Conservation (phyloP, 2,797 vertebrate genomes). For the Glyptemys insculpta region DNA sequence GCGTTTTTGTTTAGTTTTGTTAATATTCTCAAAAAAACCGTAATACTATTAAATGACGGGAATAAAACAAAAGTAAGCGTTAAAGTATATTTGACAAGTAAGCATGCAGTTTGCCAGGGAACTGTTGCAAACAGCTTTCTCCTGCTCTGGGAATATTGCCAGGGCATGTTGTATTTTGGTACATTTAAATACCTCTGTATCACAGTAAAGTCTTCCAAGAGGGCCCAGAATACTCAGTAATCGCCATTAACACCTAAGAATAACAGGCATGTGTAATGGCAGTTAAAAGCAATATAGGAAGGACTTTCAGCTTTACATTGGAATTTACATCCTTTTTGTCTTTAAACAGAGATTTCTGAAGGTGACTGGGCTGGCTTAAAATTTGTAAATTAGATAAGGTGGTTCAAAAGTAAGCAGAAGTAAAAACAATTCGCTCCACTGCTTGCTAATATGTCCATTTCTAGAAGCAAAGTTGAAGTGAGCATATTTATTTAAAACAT, state of each 20-base stretch:
- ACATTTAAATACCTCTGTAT: background rate
- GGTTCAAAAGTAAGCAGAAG: background rate
- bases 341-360: conserved; percentile 17
- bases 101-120: background rate
- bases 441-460: background rate
- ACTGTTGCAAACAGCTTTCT: background rate
- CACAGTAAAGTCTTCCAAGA: background rate
- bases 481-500: background rate
- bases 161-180: conserved; percentile 23
- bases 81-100: conserved; percentile 39
- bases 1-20: background rate
- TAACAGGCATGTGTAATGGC: background rate
- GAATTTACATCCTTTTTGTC: background rate
- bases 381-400: background rate
- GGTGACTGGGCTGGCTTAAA: background rate
- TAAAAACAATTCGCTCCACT: background rate
- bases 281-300: background rate
- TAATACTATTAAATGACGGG: background rate
- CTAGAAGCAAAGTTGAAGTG: conserved; percentile 25
- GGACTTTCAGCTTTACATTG: background rate
- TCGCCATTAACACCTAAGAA: background rate
- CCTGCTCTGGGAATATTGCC: conserved; percentile 44
- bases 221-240: background rate
- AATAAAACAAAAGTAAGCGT: conserved; percentile 43
- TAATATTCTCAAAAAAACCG: background rate